Evolutionary conservation across 2,113 vertebrate genomes (phyloP).

Genomic region (Mustelus asterias): DNA sequence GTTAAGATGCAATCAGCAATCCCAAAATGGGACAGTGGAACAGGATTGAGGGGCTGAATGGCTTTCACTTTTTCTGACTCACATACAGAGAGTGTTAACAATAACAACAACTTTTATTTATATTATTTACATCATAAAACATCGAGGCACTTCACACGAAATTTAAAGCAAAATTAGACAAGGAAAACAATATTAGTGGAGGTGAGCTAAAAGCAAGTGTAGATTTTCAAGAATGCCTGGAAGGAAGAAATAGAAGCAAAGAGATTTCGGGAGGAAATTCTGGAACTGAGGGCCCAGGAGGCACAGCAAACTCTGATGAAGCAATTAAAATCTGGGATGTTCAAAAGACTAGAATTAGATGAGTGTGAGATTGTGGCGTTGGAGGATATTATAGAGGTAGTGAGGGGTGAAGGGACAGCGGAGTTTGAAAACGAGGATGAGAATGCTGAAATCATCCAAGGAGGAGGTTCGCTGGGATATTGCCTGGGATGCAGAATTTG

Average conservation of each 20-base stretch:
- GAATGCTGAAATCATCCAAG: background rate
- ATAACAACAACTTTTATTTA: background rate
- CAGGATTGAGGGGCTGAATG: slow-evolving; percentile 10
- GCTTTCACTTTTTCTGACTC: background rate
- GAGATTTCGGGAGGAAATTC: background rate
- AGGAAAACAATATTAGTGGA: background rate
- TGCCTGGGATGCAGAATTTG: too few relatives aligned
- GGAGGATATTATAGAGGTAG: too few relatives aligned
- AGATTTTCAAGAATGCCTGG: background rate
- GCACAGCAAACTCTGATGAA: too few relatives aligned
- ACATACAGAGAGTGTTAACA: background rate
- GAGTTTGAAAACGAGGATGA: background rate
- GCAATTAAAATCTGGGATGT: background rate
- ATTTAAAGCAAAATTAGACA: background rate
- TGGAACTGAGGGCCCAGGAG: background rate
- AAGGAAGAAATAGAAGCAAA: background rate
- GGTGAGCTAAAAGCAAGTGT: background rate
- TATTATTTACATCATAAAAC: background rate
- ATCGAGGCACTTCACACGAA: background rate
- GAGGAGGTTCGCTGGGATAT: too few relatives aligned
- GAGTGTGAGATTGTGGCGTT: background rate
- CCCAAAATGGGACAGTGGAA: background rate
- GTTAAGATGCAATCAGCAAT: background rate
- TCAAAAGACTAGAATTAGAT: background rate
- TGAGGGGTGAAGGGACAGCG: background rate